These are phyloP conservation scores for Dolomedes plantarius DNA, from an alignment of 2,888 invertebrate species.

Conservation along the genomic window DNA sequence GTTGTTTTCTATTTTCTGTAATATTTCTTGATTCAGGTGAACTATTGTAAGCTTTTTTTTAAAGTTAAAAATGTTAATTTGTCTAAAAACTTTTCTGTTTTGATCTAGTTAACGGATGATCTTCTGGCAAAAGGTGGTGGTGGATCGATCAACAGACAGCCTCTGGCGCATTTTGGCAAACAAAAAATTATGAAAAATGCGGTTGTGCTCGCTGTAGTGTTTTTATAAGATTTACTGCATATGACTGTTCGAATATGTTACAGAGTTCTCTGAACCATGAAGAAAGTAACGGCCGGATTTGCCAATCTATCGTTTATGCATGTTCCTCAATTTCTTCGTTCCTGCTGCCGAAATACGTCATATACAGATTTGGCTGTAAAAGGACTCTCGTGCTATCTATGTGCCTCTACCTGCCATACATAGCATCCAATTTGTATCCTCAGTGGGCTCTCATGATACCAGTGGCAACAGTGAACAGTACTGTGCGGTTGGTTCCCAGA, in stretches of 20 bases:
- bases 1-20: no score
- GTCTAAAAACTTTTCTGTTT: no score
- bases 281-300: constrained; percentile 92
- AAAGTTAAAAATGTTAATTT: no score
- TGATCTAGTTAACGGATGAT: no score
- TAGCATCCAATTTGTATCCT: constrained; percentile 94
- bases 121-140: no score
- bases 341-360: constrained; percentile 94
- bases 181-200: constrained; percentile 90
- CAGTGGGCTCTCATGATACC: constrained; percentile 90
- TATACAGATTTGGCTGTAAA: constrained; percentile 94
- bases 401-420: constrained; percentile 95
- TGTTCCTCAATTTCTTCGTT: constrained; percentile 96
- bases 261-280: constrained; percentile 92
- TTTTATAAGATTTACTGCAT: constrained; percentile 97
- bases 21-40: no score
- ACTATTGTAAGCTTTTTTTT: no score
- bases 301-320: constrained; percentile 92
- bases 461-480: constrained; percentile 91
- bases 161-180: not conserved
- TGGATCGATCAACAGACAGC: no score
- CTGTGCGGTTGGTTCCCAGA: constrained; percentile 97
- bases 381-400: constrained; percentile 95
- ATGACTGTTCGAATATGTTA: constrained; percentile 94
- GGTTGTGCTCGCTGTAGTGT: constrained; percentile 90